Evolutionary conservation across 1,140 invertebrate species (phyloP).

Genomic region (Meloidogyne hapla): DNA sequence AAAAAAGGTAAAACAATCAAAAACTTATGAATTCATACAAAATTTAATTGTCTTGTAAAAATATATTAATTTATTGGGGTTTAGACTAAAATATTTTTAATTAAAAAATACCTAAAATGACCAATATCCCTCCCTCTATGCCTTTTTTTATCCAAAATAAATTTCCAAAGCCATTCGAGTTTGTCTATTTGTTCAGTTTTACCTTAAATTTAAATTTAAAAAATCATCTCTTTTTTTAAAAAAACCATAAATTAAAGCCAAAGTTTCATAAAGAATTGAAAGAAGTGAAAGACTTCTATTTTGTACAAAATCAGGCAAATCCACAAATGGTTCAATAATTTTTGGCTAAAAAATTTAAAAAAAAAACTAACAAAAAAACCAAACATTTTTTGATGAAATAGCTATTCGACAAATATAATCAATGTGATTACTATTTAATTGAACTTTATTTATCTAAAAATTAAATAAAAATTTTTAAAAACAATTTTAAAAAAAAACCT

Average conservation of each 20-base stretch:
- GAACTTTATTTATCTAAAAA: not conserved
- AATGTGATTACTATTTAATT: slow-evolving; percentile 12
- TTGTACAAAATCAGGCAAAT: slow-evolving; percentile 15
- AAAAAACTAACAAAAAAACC: not conserved
- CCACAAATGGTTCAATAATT: slow-evolving; percentile 15
- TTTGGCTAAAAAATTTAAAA: not conserved
- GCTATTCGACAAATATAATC: slow-evolving; percentile 23
- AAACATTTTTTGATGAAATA: slow-evolving; percentile 9
- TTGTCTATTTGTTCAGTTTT: slow-evolving; percentile 7
- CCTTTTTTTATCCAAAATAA: slow-evolving; percentile 14
- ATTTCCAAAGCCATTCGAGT: slow-evolving; percentile 10
- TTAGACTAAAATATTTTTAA: not conserved
- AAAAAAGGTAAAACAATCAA: too few species aligned
- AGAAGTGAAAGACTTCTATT: slow-evolving; percentile 4
- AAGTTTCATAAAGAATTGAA: slow-evolving; percentile 5
- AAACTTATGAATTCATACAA: too few species aligned
- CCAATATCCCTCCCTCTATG: slow-evolving; percentile 7
- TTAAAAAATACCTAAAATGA: not conserved
- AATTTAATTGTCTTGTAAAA: too few species aligned
- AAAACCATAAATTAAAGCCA: slow-evolving; percentile 22
- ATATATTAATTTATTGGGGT: too few species aligned
- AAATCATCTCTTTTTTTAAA: not conserved
- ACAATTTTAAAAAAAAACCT: not conserved
- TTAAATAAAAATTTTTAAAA: not conserved
- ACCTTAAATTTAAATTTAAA: not conserved